Percentiles rank a stretch among this genome's conserved stretches.
These are phyloP conservation scores for Mormyrus iriodes DNA, from an alignment of 2,113 vertebrate species.

Conservation along the genomic window DNA sequence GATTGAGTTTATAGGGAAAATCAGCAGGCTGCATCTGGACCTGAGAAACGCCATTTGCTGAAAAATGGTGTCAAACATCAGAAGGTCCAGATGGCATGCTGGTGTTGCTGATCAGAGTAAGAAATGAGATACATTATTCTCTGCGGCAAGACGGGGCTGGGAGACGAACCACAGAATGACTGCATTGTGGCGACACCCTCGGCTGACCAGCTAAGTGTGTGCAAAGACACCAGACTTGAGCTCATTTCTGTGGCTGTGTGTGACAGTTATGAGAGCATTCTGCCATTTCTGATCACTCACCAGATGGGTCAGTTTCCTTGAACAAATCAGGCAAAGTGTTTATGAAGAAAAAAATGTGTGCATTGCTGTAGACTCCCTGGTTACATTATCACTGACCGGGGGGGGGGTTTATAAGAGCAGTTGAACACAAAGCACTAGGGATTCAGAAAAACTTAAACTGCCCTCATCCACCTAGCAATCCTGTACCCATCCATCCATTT, in stretches of 20 bases:
- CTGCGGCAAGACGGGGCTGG: not conserved
- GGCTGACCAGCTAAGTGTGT: too few species aligned
- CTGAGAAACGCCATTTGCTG: too few species aligned
- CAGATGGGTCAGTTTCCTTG: not conserved
- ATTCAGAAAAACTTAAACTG: not conserved
- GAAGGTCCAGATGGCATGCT: too few species aligned
- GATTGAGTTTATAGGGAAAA: too few species aligned
- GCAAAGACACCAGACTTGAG: too few species aligned
- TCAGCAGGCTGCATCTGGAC: not conserved
- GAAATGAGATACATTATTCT: too few species aligned
- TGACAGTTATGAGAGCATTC: not conserved
- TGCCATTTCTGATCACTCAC: not conserved
- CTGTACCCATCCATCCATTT: too few species aligned
- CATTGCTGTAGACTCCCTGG: not conserved
- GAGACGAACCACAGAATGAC: not conserved
- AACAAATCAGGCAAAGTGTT: not conserved
- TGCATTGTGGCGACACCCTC: not conserved
- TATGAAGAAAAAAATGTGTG: not conserved
- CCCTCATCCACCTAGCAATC: too few species aligned
- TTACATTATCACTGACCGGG: not conserved
- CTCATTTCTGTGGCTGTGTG: not conserved
- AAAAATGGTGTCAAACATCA: too few species aligned
- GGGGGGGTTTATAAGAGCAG: not conserved
- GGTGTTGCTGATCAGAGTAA: too few species aligned
- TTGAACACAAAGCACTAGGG: not conserved